Evolutionary conservation across 2,888 invertebrate species (phyloP).

Genomic region (Ophraella communa): DNA sequence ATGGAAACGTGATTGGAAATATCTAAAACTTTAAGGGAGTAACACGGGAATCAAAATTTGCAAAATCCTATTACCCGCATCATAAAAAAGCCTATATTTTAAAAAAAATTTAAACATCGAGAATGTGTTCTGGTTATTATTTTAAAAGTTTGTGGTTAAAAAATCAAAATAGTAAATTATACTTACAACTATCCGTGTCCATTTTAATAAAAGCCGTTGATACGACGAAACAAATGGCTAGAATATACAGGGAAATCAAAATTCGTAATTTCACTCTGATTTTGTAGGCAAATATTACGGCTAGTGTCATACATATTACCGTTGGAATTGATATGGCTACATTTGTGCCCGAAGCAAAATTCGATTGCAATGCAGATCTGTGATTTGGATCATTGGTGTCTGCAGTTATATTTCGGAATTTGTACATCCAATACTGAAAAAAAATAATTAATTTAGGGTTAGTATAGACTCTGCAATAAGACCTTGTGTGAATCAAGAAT

Average conservation of each 20-base stretch:
- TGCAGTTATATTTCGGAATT: slow-evolving; percentile 34
- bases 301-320: slow-evolving; percentile 33
- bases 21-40: no score
- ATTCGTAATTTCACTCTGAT: slow-evolving; percentile 32
- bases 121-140: no score
- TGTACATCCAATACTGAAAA: slow-evolving; percentile 44
- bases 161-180: background rate
- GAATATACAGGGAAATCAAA: slow-evolving; percentile 28
- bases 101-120: no score
- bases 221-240: slow-evolving; percentile 29
- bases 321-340: slow-evolving; percentile 34
- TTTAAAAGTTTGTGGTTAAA: no score
- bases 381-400: slow-evolving; percentile 33
- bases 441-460: no score
- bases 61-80: no score
- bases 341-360: slow-evolving; percentile 37
- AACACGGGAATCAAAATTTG: no score
- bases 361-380: slow-evolving; percentile 35
- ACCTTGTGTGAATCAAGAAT: no score
- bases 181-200: slow-evolving; percentile 38
- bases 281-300: slow-evolving; percentile 34
- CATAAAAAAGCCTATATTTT: no score
- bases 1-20: no score
- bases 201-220: slow-evolving; percentile 35
- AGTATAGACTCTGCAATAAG: no score